These are phyloP conservation scores for Monarcha castaneiventris DNA, from an alignment of 2,113 vertebrate species.

Conservation along the genomic window DNA sequence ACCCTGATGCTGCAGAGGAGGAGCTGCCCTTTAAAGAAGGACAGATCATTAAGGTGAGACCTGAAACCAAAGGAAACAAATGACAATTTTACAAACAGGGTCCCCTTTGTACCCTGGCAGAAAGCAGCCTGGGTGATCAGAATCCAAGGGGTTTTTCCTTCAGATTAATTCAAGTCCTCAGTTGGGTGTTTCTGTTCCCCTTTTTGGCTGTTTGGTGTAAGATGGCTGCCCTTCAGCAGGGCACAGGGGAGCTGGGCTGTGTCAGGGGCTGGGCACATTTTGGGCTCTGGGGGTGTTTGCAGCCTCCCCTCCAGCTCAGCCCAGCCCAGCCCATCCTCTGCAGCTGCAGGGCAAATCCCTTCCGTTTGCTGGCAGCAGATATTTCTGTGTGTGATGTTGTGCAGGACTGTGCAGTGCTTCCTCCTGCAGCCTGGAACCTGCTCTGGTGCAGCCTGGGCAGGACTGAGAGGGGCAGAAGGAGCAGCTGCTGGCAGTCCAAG, in stretches of 20 bases:
- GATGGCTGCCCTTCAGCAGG: neutral
- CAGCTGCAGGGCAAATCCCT: neutral
- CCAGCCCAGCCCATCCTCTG: neutral
- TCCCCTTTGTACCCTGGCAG: neutral
- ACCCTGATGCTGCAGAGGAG: slow-evolving; percentile 92
- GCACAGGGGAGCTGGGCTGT: neutral
- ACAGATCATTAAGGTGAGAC: slow-evolving; percentile 92
- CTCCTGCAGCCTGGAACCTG: neutral
- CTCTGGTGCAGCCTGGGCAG: neutral
- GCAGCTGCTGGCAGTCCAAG: neutral
- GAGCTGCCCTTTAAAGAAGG: slow-evolving; percentile 97
- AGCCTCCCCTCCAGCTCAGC: neutral
- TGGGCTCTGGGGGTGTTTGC: neutral
- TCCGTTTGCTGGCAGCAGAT: neutral
- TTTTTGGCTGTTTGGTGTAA: neutral
- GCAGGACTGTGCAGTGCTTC: neutral
- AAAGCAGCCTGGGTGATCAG: neutral
- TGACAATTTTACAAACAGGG: neutral
- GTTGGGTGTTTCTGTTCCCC: neutral
- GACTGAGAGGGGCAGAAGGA: neutral
- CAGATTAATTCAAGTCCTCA: neutral
- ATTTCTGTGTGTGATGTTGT: neutral
- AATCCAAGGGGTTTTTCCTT: neutral
- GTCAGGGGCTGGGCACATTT: neutral
- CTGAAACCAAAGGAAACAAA: fast-evolving